Evolutionary conservation across 1,140 invertebrate species (phyloP).

Genomic region (Scaptomyza hsui): DNA sequence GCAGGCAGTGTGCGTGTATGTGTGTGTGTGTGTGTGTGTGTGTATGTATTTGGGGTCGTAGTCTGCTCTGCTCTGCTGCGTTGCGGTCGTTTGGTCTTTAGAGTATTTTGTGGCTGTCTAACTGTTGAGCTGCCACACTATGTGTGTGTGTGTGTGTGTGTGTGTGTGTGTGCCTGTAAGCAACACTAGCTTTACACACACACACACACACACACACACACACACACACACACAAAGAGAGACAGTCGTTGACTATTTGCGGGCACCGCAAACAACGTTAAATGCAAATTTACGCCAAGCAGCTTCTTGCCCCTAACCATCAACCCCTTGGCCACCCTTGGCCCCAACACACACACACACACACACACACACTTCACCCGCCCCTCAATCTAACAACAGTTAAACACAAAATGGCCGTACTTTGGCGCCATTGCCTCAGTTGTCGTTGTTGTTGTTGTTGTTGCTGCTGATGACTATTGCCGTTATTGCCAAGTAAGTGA

Average conservation of each 20-base stretch:
- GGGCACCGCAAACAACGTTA: slow-evolving; percentile 80
- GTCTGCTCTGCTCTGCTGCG: slow-evolving; percentile 17
- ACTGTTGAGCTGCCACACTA: slow-evolving; percentile 40
- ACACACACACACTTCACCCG: background rate
- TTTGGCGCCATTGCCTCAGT: slow-evolving; percentile 75
- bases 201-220: slow-evolving; percentile 8
- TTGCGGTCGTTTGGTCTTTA: slow-evolving; percentile 50
- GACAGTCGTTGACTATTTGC: slow-evolving; percentile 59
- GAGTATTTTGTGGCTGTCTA: slow-evolving; percentile 57
- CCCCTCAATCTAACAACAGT: slow-evolving; percentile 19
- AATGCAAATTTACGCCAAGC: slow-evolving; percentile 77
- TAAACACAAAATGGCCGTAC: slow-evolving; percentile 77
- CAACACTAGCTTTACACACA: slow-evolving; percentile 6
- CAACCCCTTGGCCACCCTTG: background rate
- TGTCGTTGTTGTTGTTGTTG: slow-evolving; percentile 41
- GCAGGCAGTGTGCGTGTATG: slow-evolving; percentile 22
- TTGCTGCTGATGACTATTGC: slow-evolving; percentile 68
- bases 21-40: slow-evolving; percentile 16
- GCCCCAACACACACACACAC: background rate
- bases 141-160: slow-evolving; percentile 15
- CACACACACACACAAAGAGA: background rate
- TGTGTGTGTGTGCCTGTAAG: slow-evolving; percentile 12
- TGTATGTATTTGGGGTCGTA: slow-evolving; percentile 30
- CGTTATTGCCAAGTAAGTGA: slow-evolving; percentile 58
- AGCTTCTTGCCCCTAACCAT: slow-evolving; percentile 20